phyloP scores from a whole-genome alignment of 2,888 invertebrate genomes.

The Melipona beecheii region DNA sequence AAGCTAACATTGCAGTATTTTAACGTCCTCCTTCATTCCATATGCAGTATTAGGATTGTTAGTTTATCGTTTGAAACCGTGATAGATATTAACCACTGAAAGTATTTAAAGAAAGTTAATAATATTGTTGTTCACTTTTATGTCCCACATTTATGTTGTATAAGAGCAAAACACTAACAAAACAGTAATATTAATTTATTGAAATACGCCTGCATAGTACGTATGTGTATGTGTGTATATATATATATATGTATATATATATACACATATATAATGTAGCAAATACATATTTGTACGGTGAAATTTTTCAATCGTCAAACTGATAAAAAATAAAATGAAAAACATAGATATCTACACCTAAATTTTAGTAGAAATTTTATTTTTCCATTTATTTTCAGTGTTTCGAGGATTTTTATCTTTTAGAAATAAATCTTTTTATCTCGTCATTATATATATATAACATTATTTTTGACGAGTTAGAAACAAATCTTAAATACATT shows the following conservation, averaged over 20 bases:
- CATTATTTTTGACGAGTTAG: background rate
- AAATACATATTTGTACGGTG: slow-evolving; percentile 23
- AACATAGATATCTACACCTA: background rate
- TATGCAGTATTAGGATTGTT: slow-evolving; percentile 57
- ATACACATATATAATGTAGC: background rate
- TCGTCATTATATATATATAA: background rate
- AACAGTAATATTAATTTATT: background rate
- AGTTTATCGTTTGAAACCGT: slow-evolving; percentile 30
- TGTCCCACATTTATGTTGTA: slow-evolving; percentile 7
- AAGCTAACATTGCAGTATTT: slow-evolving; percentile 62
- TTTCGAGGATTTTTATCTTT: background rate
- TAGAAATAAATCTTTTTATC: background rate
- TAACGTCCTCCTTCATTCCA: slow-evolving; percentile 55
- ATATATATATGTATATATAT: background rate
- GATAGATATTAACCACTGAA: slow-evolving; percentile 47
- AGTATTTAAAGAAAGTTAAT: slow-evolving; percentile 61
- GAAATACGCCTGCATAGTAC: background rate
- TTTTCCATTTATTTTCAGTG: background rate
- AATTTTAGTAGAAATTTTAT: slow-evolving; percentile 2
- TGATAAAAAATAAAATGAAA: slow-evolving; percentile 15
- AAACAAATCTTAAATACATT: background rate
- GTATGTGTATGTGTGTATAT: too few species aligned
- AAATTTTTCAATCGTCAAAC: slow-evolving; percentile 25
- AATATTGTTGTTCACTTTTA: slow-evolving; percentile 31
- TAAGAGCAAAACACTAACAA: background rate